A percentile compares a stretch with the other conserved stretches of the same genome.
phyloP scores from a whole-genome alignment of 2,888 invertebrate genomes.

The Galerucella pusilla region DNA sequence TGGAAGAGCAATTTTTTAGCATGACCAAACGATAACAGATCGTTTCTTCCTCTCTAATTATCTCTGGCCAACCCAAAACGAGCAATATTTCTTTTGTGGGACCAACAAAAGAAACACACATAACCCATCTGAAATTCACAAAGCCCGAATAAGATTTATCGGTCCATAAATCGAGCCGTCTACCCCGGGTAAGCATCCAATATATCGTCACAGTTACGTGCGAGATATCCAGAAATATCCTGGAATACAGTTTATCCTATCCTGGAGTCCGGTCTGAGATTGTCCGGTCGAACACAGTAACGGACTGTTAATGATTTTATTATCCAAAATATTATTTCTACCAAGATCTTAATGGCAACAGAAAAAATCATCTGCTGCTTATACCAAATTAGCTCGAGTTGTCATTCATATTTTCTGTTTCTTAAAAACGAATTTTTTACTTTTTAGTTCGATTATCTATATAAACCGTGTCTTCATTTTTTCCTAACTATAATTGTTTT shows the following conservation, averaged over 20 bases:
- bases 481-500: too few species aligned
- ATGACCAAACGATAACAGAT: slow-evolving; percentile 30
- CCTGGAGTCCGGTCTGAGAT: slow-evolving; percentile 57
- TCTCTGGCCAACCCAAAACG: slow-evolving; percentile 37
- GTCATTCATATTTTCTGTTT: too few species aligned
- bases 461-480: too few species aligned
- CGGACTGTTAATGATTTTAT: slow-evolving; percentile 5
- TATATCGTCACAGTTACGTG: slow-evolving; percentile 59
- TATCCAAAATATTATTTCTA: neutral
- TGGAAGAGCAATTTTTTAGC: slow-evolving; percentile 25
- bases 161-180: slow-evolving; percentile 55
- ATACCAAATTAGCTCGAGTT: too few species aligned
- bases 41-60: slow-evolving; percentile 42
- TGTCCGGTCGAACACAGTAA: slow-evolving; percentile 50
- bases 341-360: too few species aligned
- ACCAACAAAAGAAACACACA: slow-evolving; percentile 48
- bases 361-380: too few species aligned
- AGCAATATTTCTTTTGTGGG: slow-evolving; percentile 43
- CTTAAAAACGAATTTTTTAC: too few species aligned
- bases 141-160: slow-evolving; percentile 53
- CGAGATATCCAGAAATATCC: slow-evolving; percentile 47
- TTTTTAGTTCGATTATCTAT: too few species aligned
- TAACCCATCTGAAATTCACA: slow-evolving; percentile 47
- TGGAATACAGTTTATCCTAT: slow-evolving; percentile 51
- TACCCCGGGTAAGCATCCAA: slow-evolving; percentile 60